phyloP scores from a whole-genome alignment of 2,113 vertebrate genomes.

The Ploceus nigricollis region DNA sequence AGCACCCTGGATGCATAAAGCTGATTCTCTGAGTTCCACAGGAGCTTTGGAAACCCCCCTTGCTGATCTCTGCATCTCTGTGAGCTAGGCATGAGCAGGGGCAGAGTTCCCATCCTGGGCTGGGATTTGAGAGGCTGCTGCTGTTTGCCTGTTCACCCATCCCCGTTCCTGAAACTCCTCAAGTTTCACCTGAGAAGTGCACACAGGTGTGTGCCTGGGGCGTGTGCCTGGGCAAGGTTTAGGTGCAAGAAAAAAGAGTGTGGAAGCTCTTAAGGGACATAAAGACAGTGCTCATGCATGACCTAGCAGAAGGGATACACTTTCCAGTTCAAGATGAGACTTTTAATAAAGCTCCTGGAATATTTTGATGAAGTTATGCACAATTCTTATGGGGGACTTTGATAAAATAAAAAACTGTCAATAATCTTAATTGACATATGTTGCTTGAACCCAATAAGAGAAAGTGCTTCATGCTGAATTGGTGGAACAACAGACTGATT shows the following conservation, averaged over 20 bases:
- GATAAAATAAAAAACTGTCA: neutral
- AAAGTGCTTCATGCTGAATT: neutral
- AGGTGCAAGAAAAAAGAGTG: neutral
- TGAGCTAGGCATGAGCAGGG: neutral
- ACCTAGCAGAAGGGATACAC: neutral
- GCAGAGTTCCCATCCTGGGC: neutral
- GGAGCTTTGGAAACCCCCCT: neutral
- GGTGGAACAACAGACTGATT: neutral
- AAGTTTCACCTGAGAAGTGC: neutral
- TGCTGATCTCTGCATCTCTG: neutral
- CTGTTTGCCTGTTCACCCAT: neutral
- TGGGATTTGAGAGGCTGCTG: neutral
- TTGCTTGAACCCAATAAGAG: neutral
- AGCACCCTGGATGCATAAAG: neutral
- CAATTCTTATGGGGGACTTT: neutral
- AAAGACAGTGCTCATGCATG: neutral
- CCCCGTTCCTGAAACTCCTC: neutral
- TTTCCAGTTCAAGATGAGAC: neutral
- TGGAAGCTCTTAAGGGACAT: neutral
- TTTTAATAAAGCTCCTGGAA: neutral
- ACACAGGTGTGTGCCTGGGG: neutral
- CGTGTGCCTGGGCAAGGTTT: neutral
- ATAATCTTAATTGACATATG: neutral
- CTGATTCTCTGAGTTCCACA: neutral
- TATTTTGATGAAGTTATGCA: neutral